Conservation (phyloP, 2,113 vertebrate genomes). For the Fregetta grallaria region DNA sequence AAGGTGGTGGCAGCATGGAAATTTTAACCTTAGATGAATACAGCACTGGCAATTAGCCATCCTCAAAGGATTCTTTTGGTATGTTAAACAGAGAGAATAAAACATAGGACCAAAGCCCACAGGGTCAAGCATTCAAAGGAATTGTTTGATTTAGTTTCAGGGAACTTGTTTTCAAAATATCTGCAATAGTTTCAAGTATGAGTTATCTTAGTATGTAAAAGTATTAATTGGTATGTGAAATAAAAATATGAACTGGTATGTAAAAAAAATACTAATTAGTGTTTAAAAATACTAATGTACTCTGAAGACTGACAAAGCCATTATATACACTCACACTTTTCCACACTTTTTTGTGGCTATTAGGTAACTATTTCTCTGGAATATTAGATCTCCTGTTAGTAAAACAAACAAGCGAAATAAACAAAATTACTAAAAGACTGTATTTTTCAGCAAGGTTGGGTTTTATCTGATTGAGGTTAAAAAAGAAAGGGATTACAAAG, state of each 20-base stretch:
- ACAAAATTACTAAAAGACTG: background rate
- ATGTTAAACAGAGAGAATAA: background rate
- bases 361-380: background rate
- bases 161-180: background rate
- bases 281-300: background rate
- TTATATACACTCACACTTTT: background rate
- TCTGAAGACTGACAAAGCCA: background rate
- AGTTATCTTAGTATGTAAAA: background rate
- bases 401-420: background rate
- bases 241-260: background rate
- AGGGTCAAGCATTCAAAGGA: background rate
- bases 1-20: background rate
- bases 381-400: background rate
- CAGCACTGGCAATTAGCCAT: background rate
- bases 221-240: background rate
- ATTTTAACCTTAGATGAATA: background rate
- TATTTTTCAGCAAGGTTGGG: background rate
- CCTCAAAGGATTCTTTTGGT: background rate
- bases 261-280: background rate
- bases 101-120: background rate
- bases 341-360: background rate
- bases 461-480: background rate
- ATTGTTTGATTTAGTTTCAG: background rate
- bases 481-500: background rate
- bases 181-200: background rate